These are phyloP conservation scores for Sylvicola fuscatus DNA, from an alignment of 2,888 invertebrate genomes.

Conservation along the genomic window DNA sequence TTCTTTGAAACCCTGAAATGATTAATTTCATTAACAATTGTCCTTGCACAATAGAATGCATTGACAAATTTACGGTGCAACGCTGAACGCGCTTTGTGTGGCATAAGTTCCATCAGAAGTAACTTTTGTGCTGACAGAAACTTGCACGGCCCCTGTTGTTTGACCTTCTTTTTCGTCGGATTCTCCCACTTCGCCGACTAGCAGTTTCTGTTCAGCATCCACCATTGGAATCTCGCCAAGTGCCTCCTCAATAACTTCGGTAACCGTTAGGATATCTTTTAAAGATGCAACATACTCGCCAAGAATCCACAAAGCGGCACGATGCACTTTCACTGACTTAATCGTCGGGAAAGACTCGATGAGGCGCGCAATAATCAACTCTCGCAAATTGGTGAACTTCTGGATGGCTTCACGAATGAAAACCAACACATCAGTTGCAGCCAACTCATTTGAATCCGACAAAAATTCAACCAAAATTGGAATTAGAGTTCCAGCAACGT, in stretches of 20 bases:
- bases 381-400: slow-evolving; percentile 62
- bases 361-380: slow-evolving; percentile 57
- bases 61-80: slow-evolving; percentile 38
- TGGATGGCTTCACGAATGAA: slow-evolving; percentile 95
- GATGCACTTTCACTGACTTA: slow-evolving; percentile 76
- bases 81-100: slow-evolving; percentile 89
- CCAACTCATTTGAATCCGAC: slow-evolving; percentile 70
- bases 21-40: slow-evolving; percentile 3
- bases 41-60: slow-evolving; percentile 1
- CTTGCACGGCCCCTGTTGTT: too few species aligned
- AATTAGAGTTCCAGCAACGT: slow-evolving; percentile 82
- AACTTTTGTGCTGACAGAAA: slow-evolving; percentile 30
- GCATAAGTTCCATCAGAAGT: slow-evolving; percentile 99
- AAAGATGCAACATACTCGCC: slow-evolving; percentile 81
- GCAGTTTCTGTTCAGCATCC: slow-evolving; percentile 44
- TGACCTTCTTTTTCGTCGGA: slow-evolving; percentile 31
- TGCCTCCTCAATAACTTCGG: slow-evolving; percentile 51
- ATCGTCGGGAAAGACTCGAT: slow-evolving; percentile 66
- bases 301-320: slow-evolving; percentile 91
- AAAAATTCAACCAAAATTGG: slow-evolving; percentile 89
- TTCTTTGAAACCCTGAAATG: slow-evolving; percentile 31
- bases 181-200: slow-evolving; percentile 39
- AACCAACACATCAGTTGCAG: slow-evolving; percentile 83
- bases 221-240: slow-evolving; percentile 47
- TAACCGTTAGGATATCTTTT: slow-evolving; percentile 58